Conservation (phyloP, 2,888 invertebrate genomes). For the Lasioglossum malachurum region DNA sequence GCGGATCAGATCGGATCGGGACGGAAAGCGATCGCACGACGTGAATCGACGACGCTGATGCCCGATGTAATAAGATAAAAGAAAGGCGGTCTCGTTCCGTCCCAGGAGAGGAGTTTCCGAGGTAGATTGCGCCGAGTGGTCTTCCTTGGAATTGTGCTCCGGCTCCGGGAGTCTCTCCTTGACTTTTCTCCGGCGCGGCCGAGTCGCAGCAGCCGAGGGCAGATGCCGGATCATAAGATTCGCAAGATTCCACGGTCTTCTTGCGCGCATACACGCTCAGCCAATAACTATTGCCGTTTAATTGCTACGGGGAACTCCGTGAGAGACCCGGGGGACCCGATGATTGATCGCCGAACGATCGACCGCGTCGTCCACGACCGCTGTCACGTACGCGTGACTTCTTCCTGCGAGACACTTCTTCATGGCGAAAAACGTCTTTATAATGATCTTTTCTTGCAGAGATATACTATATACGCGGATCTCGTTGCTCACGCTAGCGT, state of each 20-base stretch:
- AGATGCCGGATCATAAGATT: constrained; percentile 41
- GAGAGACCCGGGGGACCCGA: neutral
- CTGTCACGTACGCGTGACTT: constrained; percentile 3
- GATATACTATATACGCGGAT: neutral
- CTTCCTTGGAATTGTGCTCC: constrained; percentile 77
- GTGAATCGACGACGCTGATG: constrained; percentile 17
- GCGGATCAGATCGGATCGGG: constrained; percentile 33
- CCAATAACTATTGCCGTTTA: constrained; percentile 1
- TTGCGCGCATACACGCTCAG: constrained; percentile 1
- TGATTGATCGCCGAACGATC: neutral
- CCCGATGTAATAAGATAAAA: constrained; percentile 54
- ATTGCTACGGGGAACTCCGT: neutral
- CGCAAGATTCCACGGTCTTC: constrained; percentile 15
- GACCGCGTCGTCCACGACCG: neutral
- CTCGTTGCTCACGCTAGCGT: neutral
- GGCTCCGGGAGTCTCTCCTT: constrained; percentile 50
- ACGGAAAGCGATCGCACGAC: constrained; percentile 35
- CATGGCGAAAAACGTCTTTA: neutral
- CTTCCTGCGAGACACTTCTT: neutral
- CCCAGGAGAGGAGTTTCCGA: constrained; percentile 48
- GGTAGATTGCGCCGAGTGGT: constrained; percentile 79
- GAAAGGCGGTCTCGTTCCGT: constrained; percentile 38
- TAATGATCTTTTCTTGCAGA: neutral
- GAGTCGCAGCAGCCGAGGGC: constrained; percentile 29
- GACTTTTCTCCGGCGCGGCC: constrained; percentile 22